Evolutionary conservation across 92 coral and sea anemone species (phyloP), one percentile per base, ranked within the genome.

Genomic region (Phenganax stokvisi): DNA sequence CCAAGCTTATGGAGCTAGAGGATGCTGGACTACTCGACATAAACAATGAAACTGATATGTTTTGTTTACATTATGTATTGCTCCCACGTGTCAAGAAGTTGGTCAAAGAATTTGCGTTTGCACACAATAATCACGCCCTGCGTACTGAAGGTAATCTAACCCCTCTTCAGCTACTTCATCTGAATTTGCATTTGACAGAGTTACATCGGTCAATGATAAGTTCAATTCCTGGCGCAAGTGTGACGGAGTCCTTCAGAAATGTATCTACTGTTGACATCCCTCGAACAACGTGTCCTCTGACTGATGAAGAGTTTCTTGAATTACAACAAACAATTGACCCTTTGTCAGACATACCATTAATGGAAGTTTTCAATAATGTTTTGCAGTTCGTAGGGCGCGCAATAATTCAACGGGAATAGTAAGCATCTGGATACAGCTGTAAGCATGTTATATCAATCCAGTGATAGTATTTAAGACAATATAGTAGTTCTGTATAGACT

Each of bases 31-130:
- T 75, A 37, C 68, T 75, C 31, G 80, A 75, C 66, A 8, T 75
- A 3, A 55, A 55, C 12, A 75, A 75, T 55, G 80, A 75, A 75
- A 75, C 80, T 20, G 80, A 75, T 27, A 75, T 75, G 80, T 53
- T 75, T 57, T 75, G 80, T 37, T 37, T 75, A 27, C 80, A 75
- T 51, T 75, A 69, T 12, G 80, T 74, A 8, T 74, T 74, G 27
- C 59, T 74, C 5, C 79, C 79, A 52, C 61, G 79, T 52, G 56
- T 74, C 51, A 74, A 74, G 79, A 74, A 55, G 47, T 13, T 56
- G 54, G 60, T 74, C 25, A 13, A 53, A 55, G 79, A 74, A 55
- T 74, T 74, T 5, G 79, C 62, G 15, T 44, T 8, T 71, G 76
- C 76, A 7, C 76, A 71, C 54, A 71, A 71, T 51, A 71, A 71